Percentiles rank a stretch among this genome's conserved stretches.
Conservation (phyloP, 2,888 invertebrate genomes). For the Agonopterix heracliana region DNA sequence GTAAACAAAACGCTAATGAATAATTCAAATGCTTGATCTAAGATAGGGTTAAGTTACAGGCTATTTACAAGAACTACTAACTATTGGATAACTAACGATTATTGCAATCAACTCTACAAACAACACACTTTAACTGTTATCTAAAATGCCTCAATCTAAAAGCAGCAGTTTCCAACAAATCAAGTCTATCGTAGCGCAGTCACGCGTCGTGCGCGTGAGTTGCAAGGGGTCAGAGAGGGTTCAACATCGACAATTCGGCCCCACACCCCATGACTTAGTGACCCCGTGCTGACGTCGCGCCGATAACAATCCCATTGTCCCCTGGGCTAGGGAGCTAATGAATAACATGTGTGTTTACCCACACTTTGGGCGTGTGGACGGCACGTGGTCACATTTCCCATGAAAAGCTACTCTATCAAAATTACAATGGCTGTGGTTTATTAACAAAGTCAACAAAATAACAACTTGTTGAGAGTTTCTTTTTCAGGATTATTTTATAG, state of each 20-base stretch:
- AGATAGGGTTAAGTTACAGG: slow-evolving; percentile 28
- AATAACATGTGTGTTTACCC: slow-evolving; percentile 49
- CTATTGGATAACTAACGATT: neutral
- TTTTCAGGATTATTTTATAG: too few species aligned
- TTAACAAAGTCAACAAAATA: too few species aligned
- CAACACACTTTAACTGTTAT: neutral
- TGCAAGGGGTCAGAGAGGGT: slow-evolving; percentile 31
- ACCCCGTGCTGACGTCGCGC: slow-evolving; percentile 32
- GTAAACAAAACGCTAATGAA: slow-evolving; percentile 62
- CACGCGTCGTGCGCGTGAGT: slow-evolving; percentile 43
- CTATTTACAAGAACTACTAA: slow-evolving; percentile 5
- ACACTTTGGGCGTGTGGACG: slow-evolving; percentile 53
- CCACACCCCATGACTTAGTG: slow-evolving; percentile 50
- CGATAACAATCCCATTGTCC: slow-evolving; percentile 56
- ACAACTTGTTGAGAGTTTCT: too few species aligned
- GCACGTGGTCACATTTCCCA: slow-evolving; percentile 58
- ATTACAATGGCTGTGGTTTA: too few species aligned
- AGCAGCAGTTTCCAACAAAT: slow-evolving; percentile 7
- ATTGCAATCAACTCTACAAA: neutral
- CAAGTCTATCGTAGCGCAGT: slow-evolving; percentile 23
- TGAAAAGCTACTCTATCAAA: slow-evolving; percentile 26
- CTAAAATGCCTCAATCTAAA: neutral
- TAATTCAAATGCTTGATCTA: slow-evolving; percentile 37
- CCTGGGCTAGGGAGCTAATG: slow-evolving; percentile 39
- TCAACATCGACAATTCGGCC: slow-evolving; percentile 17